Percentiles rank a stretch among this genome's conserved stretches.
Conservation (phyloP, 2,113 vertebrate genomes). For the Formicarius rufipectus region DNA sequence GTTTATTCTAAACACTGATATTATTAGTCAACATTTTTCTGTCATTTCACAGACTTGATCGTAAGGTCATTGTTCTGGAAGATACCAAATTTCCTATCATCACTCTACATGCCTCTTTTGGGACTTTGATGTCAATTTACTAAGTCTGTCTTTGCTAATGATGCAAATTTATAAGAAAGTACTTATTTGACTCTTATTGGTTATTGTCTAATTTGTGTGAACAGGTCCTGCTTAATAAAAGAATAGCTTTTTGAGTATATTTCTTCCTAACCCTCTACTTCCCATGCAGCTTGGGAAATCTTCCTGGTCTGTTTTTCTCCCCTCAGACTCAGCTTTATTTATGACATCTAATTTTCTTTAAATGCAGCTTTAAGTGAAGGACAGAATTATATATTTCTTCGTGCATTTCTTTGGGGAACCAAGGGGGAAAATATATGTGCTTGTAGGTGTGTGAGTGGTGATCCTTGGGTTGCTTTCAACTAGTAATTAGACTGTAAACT, state of each 20-base stretch:
- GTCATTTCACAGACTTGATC: not conserved
- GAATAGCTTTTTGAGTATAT: not conserved
- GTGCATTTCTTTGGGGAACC: not conserved
- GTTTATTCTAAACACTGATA: not conserved
- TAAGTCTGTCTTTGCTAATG: not conserved
- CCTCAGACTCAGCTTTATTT: constrained; percentile 1
- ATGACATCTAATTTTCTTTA: not conserved
- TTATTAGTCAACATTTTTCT: not conserved
- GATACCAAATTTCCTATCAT: not conserved
- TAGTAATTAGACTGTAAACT: not conserved
- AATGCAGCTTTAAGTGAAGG: not conserved
- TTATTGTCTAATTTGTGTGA: not conserved
- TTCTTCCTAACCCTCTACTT: not conserved
- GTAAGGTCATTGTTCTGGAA: not conserved
- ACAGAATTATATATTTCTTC: not conserved
- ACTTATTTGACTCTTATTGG: not conserved
- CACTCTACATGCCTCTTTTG: not conserved
- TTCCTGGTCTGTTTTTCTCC: not conserved
- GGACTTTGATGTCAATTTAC: not conserved
- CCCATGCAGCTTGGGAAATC: not conserved
- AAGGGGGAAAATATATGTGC: not conserved
- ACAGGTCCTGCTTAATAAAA: not conserved
- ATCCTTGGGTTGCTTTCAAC: not conserved
- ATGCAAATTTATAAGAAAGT: not conserved
- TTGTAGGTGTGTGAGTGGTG: not conserved